Conservation (phyloP, 2,113 vertebrate genomes). For the Etheostoma spectabile region DNA sequence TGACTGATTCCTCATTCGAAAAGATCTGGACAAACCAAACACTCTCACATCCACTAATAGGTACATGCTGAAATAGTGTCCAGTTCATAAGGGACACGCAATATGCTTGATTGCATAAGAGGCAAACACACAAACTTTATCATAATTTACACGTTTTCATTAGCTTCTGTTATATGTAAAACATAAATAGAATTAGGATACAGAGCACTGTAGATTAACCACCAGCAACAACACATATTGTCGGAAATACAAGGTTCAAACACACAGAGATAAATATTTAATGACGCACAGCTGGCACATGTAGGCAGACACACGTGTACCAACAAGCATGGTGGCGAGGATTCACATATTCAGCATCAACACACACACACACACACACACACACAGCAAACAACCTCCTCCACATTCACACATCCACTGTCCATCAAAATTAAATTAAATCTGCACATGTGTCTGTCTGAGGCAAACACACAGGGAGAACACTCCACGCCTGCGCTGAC, state of each 20-base stretch:
- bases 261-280: conserved; percentile 53
- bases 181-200: neutral
- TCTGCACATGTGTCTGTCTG: neutral
- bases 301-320: conserved; percentile 67
- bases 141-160: conserved; percentile 8
- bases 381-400: neutral
- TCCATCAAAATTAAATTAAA: conserved; percentile 16
- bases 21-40: neutral
- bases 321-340: conserved; percentile 66
- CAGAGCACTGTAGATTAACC: neutral
- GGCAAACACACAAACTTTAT: neutral
- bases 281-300: conserved; percentile 64
- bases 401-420: neutral
- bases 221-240: neutral
- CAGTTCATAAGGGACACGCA: neutral
- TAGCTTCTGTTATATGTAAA: neutral
- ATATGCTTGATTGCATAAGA: no score
- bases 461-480: conserved; percentile 16
- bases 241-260: conserved; percentile 69
- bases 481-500: conserved; percentile 30
- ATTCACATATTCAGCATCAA: conserved; percentile 56
- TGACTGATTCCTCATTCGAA: neutral
- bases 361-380: conserved; percentile 11
- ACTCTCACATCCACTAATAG: neutral
- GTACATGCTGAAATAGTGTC: neutral